These are phyloP conservation scores for Trichomalopsis sarcophagae DNA, from an alignment of 1,140 invertebrate genomes.

Conservation along the genomic window DNA sequence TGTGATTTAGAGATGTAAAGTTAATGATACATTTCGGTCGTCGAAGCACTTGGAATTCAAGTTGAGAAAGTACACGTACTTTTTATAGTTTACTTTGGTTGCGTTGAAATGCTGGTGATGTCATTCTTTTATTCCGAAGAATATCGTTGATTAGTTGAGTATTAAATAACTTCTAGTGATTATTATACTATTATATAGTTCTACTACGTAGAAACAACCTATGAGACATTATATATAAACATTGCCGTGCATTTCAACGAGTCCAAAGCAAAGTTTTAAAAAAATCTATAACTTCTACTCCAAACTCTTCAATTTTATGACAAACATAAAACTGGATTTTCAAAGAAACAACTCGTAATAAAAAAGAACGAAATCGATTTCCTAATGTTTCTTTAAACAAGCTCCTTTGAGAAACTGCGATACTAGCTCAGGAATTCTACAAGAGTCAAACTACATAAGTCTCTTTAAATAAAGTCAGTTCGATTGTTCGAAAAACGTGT, in stretches of 20 bases:
- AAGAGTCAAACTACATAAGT: not conserved
- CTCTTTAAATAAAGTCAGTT: slow-evolving; percentile 35
- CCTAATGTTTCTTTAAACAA: slow-evolving; percentile 14
- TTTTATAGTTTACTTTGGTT: slow-evolving; percentile 4
- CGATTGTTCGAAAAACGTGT: slow-evolving; percentile 39
- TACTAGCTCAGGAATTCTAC: slow-evolving; percentile 27
- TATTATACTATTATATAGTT: not conserved
- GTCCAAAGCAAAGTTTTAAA: not conserved
- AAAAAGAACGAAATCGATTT: not conserved
- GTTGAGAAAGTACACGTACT: not conserved
- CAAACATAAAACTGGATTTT: not conserved
- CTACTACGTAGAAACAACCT: not conserved
- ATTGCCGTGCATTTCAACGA: not conserved
- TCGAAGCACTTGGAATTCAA: not conserved
- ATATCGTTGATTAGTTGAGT: not conserved
- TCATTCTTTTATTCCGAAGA: not conserved
- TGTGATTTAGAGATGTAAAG: slow-evolving; percentile 10
- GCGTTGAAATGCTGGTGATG: not conserved
- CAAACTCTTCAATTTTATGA: slow-evolving; percentile 1
- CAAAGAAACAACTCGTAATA: slow-evolving; percentile 2
- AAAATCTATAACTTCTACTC: slow-evolving; percentile 6
- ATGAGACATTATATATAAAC: not conserved
- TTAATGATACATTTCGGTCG: not conserved
- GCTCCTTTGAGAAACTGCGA: slow-evolving; percentile 13
- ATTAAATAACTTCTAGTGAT: not conserved